Base-by-base conservation (phyloP, 1,140 invertebrate genomes). In the Hirudo medicinalis region DNA sequence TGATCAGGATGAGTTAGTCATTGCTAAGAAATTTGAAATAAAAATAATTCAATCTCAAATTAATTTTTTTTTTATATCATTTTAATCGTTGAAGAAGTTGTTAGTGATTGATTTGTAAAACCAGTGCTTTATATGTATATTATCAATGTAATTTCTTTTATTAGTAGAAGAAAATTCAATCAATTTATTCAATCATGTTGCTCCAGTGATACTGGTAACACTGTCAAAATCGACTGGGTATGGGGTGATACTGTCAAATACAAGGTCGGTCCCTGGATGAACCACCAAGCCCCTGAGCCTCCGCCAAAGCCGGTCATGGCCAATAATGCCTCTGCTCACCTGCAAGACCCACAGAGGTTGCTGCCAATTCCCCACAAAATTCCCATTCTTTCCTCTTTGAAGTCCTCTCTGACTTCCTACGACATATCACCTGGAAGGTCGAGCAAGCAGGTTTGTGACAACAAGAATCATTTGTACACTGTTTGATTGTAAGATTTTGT, bases 211-310 rank as follows among this genome's bases (percentile, higher is more conserved):
- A 11, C 57, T 15, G 29, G 57, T 22, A 63, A 63, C 57, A 63
- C 57, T 22, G 19, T 63, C 0, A 32, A 63, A 63, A 63, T 63
- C 8, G 57, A 63, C 19, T 63, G 57, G 57, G 57, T 32, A 2
- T 63, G 57, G 57, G 57, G 57, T 22, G 57, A 63, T 15, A 63
- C 57, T 6, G 57, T 63, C 57, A 63, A 63, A 32, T 63, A 63
- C 57, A 63, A 63, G 20, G 57, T 63, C 22, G 57, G 57, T 63
- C 57, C 57, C 57, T 63, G 57, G 57, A 63, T 63, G 57, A 63
- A 63, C 3, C 57, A 49, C 0, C 43, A 49, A 17, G 43, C 43
- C 1, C 43, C 43, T 0, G 43, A 49, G 4, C 43, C 43, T 17
- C 43, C 43, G 1, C 43, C 43, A 2, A 49, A 49, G 15, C 43